Conservation (phyloP, 2,888 invertebrate genomes). For the Sarcophaga subvicina region DNA sequence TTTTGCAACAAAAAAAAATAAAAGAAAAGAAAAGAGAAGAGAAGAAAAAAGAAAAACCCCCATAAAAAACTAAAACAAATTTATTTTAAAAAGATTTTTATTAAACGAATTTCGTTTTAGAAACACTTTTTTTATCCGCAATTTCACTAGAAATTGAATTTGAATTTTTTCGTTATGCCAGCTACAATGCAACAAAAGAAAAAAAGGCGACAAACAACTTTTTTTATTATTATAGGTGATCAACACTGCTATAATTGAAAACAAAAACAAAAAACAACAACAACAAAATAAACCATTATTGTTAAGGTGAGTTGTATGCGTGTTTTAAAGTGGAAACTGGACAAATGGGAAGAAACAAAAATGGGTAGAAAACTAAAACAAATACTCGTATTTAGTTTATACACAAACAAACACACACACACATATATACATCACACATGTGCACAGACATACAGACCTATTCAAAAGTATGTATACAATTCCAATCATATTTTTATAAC, state of each 20-base stretch:
- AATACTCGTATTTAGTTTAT: slow-evolving; percentile 24
- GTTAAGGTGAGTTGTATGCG: too few relatives aligned
- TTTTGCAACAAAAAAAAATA: background rate
- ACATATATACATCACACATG: background rate
- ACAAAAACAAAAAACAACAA: background rate
- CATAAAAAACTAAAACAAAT: slow-evolving; percentile 12
- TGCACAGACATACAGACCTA: background rate
- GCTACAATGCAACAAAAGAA: background rate
- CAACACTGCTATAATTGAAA: slow-evolving; percentile 56
- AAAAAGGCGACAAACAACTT: background rate
- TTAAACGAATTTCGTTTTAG: slow-evolving; percentile 13
- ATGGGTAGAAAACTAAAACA: slow-evolving; percentile 32
- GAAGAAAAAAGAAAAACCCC: background rate
- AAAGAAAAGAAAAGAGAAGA: background rate
- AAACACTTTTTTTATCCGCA: background rate
- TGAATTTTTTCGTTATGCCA: slow-evolving; percentile 7
- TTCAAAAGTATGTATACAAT: slow-evolving; percentile 9
- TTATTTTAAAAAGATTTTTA: slow-evolving; percentile 53
- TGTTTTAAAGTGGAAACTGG: slow-evolving; percentile 5
- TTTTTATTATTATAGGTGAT: slow-evolving; percentile 38
- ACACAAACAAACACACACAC: slow-evolving; percentile 12
- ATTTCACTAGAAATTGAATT: slow-evolving; percentile 50
- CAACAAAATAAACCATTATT: background rate
- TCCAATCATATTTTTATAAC: slow-evolving; percentile 16
- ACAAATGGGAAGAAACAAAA: background rate